Conservation (phyloP, 30 jellyfish, hydroid and myxozoan species). For the Aurelia sp. region DNA sequence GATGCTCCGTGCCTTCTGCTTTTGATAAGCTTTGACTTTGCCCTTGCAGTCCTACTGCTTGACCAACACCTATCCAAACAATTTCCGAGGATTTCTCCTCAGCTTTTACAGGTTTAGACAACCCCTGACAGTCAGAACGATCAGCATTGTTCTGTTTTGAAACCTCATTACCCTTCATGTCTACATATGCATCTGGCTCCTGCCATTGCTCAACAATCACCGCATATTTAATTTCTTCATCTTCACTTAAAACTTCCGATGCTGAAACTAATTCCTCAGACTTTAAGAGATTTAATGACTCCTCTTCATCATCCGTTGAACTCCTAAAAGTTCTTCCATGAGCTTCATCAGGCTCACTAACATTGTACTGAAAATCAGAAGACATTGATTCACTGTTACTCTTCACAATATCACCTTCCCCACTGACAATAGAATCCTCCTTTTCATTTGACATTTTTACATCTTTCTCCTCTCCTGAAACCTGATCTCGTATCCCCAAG, state of each 20-base stretch:
- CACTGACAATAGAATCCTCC: neutral
- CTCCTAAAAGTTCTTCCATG: neutral
- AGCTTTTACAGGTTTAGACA: too few species aligned
- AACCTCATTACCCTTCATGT: neutral
- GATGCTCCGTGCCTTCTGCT: too few species aligned
- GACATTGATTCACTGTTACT: neutral
- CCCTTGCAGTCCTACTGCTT: too few species aligned
- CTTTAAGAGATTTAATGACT: too few species aligned
- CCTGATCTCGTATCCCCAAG: too few species aligned
- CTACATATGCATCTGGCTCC: neutral
- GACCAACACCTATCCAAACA: too few species aligned
- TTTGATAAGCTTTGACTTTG: too few species aligned
- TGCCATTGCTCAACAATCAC: neutral
- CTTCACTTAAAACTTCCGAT: neutral
- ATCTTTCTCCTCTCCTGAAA: too few species aligned
- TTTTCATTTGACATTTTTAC: neutral
- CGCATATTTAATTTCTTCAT: conserved; percentile 18
- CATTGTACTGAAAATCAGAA: neutral
- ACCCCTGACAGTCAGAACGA: too few species aligned
- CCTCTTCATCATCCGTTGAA: neutral
- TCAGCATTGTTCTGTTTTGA: too few species aligned
- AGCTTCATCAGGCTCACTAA: neutral
- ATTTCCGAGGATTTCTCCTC: too few species aligned
- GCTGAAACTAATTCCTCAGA: neutral
- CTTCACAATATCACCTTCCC: neutral